These are phyloP conservation scores for Galago senegalensis DNA, from an alignment of 2,797 vertebrate species.

Conservation along the genomic window DNA sequence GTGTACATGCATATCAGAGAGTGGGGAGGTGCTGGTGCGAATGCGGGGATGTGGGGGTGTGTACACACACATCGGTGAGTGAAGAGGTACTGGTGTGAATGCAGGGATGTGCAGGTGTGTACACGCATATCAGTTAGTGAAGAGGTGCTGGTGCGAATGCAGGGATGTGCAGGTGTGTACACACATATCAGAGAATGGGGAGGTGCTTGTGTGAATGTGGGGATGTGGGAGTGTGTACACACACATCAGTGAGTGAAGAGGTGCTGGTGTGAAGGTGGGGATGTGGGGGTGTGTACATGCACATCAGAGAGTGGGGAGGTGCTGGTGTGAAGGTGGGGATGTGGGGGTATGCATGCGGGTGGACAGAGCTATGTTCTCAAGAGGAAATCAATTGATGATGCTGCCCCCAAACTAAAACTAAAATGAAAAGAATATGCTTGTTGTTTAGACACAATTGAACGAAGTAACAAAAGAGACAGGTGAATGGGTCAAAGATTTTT, in stretches of 20 bases:
- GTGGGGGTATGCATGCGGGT: not conserved
- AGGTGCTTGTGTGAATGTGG: not conserved
- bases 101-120: not conserved
- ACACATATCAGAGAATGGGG: not conserved
- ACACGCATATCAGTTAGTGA: no score
- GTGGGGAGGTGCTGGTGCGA: not conserved
- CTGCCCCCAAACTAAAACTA: not conserved
- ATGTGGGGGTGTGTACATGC: not conserved
- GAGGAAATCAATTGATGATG: not conserved
- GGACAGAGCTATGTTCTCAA: not conserved
- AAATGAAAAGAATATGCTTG: slow-evolving; percentile 1
- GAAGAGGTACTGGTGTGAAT: not conserved
- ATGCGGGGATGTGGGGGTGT: not conserved
- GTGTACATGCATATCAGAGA: not conserved
- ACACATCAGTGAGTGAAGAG: no score
- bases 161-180: not conserved
- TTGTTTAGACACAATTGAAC: not conserved
- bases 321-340: no score
- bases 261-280: no score
- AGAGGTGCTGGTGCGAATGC: not conserved
- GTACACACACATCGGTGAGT: no score
- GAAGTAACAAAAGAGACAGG: not conserved
- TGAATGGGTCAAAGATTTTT: not conserved
- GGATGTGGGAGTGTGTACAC: not conserved
- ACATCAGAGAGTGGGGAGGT: not conserved